Conservation (phyloP, 1,140 invertebrate species). For the Belonocnema kinseyi region DNA sequence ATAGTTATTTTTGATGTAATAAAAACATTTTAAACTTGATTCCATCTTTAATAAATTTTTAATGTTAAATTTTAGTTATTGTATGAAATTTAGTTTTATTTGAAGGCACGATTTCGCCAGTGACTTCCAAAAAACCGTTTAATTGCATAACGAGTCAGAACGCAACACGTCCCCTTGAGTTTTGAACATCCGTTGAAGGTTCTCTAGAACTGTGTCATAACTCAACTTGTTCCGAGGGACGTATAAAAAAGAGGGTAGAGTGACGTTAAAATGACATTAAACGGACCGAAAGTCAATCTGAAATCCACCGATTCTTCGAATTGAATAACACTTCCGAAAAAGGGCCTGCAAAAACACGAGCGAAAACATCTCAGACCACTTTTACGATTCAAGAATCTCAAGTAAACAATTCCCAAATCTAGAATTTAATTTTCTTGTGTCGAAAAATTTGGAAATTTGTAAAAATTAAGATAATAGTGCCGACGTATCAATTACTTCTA, state of each 20-base stretch:
- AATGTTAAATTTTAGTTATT: constrained; percentile 7
- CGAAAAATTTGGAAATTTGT: neutral
- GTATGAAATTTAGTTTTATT: neutral
- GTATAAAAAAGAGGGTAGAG: constrained; percentile 28
- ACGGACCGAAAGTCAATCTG: constrained; percentile 11
- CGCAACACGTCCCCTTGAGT: constrained; percentile 14
- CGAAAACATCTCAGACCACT: neutral
- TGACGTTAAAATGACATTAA: constrained; percentile 28
- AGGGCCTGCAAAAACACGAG: neutral
- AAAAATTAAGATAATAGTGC: too few relatives aligned
- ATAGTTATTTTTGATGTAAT: too few relatives aligned
- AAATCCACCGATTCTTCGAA: constrained; percentile 27
- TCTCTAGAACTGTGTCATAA: constrained; percentile 31
- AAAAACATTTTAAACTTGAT: too few relatives aligned
- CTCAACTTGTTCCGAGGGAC: constrained; percentile 27
- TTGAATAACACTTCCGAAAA: constrained; percentile 21
- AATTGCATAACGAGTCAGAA: constrained; percentile 29
- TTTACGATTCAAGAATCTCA: neutral
- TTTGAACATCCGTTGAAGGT: constrained; percentile 24
- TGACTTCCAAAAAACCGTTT: neutral
- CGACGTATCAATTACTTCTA: too few relatives aligned
- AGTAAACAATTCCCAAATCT: neutral
- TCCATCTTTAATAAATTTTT: constrained; percentile 34
- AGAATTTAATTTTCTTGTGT: neutral
- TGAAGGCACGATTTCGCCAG: neutral